Evolutionary conservation across 1,140 invertebrate genomes (phyloP).

Genomic region (Cydia pomonella): DNA sequence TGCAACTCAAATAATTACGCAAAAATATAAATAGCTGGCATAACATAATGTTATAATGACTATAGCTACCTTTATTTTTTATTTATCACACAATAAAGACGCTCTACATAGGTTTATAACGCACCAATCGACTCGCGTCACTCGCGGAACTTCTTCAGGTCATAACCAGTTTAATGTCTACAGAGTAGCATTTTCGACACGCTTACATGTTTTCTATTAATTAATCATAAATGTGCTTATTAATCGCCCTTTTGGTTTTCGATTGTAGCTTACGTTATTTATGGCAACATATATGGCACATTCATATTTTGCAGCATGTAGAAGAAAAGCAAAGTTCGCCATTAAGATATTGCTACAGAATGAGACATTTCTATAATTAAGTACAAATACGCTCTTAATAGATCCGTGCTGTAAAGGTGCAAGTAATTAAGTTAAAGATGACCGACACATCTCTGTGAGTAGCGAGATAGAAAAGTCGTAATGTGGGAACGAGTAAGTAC

Average conservation of each 20-base stretch:
- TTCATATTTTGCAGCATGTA: constrained; percentile 24
- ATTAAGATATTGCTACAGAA: constrained; percentile 31
- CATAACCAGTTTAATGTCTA: neutral
- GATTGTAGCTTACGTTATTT: constrained; percentile 17
- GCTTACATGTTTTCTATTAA: neutral
- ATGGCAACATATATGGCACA: constrained; percentile 24
- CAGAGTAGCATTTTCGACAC: constrained; percentile 13
- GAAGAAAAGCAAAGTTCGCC: constrained; percentile 13
- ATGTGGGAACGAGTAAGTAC: constrained; percentile 26
- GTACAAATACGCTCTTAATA: constrained; percentile 27
- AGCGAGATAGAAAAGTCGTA: constrained; percentile 40
- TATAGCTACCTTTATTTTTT: neutral
- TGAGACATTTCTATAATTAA: constrained; percentile 33
- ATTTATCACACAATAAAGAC: constrained; percentile 15
- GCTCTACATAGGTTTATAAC: neutral
- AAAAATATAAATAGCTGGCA: neutral
- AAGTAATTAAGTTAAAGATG: constrained; percentile 39
- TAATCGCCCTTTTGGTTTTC: constrained; percentile 21
- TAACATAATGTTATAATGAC: neutral
- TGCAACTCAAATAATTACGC: neutral
- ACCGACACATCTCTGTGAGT: constrained; percentile 34
- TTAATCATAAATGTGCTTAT: constrained; percentile 1
- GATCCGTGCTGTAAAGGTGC: constrained; percentile 28
- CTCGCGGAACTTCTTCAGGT: neutral
- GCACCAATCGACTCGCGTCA: neutral